A percentile compares a stretch with the other conserved stretches of the same genome.
Conservation (phyloP, 2,797 vertebrate species). For the Myiothlypis coronata region DNA sequence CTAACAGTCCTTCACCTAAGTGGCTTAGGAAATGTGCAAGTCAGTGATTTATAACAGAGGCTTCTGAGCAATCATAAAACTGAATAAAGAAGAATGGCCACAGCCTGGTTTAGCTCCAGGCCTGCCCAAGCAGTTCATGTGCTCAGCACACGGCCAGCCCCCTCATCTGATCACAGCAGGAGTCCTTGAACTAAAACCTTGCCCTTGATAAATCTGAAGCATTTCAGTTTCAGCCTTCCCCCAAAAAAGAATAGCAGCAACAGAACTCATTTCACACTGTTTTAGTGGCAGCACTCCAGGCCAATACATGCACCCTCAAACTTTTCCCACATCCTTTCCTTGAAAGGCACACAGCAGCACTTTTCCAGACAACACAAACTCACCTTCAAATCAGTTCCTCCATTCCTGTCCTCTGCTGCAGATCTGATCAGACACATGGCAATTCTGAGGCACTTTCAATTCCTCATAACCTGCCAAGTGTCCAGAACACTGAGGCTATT, state of each 20-base stretch:
- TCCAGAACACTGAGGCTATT: rapidly evolving
- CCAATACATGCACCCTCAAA: rapidly evolving
- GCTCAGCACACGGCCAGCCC: rapidly evolving
- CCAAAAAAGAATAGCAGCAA: neutral
- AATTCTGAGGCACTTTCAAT: neutral
- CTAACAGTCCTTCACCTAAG: neutral
- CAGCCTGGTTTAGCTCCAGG: rapidly evolving
- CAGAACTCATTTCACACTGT: neutral
- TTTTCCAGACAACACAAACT: neutral
- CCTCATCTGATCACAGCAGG: neutral
- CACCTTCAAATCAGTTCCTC: neutral
- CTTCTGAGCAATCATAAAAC: neutral
- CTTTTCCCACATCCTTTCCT: neutral
- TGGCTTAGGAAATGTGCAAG: neutral
- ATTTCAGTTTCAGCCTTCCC: neutral
- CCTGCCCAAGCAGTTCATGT: rapidly evolving
- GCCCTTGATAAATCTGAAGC: neutral
- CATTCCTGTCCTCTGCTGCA: neutral
- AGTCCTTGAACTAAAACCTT: neutral
- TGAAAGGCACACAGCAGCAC: neutral
- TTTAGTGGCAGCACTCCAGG: neutral
- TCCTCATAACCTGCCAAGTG: neutral
- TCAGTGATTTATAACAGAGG: neutral
- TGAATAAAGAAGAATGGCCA: neutral
- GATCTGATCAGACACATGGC: neutral